Evolutionary conservation across 2,797 vertebrate species (phyloP), one percentile per base, ranked within the genome.

Genomic region (Pitangus sulphuratus): DNA sequence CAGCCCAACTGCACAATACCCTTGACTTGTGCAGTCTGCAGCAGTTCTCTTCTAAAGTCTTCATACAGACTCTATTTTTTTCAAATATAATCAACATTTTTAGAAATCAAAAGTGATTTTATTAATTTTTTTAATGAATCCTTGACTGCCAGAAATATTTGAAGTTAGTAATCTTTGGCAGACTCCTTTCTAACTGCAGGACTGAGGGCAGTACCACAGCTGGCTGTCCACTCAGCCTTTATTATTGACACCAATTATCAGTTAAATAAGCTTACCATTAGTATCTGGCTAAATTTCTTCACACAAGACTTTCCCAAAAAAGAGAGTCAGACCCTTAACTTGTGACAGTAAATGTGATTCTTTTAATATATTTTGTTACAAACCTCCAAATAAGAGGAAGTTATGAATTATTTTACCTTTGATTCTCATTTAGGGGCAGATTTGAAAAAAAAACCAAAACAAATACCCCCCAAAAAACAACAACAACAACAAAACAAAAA

Each of bases 1-100:
- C 26, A 97, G 97, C 96, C 98, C 97, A 97, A 97, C 97, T 97
- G 97, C 97, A 97, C 97, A 97, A 84, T 96, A 97, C 82, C 87
- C 97, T 98, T 98, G 96, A 98, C 98, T 98, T 98, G 84, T 90
- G 78, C 96, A 95, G 95, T 96, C 89, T 83, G 66, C 95, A 93
- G 95, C 85, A 62, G 94, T 95, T 97, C 87, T 96, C 84, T 97
- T 98, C 95, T 97, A 93, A 95, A 96, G 81, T 92, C 97, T 97
- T 97, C 95, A 81, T 90, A 91, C 39, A 94, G 91, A 79, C 75
- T 19, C 26, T 50, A 47, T 79, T 96, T 96, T 96, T 93, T 97
- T 89, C 80, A 96, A 97, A 96, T n/a, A 24, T 64, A 84, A 93
- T 90, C 94, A 97, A 97, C 88, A 95, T 96, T 97, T 97, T 97